Percentiles rank a stretch among this genome's conserved stretches.
Evolutionary conservation across 2,113 vertebrate species (phyloP).

Genomic region (Euleptes europaea): DNA sequence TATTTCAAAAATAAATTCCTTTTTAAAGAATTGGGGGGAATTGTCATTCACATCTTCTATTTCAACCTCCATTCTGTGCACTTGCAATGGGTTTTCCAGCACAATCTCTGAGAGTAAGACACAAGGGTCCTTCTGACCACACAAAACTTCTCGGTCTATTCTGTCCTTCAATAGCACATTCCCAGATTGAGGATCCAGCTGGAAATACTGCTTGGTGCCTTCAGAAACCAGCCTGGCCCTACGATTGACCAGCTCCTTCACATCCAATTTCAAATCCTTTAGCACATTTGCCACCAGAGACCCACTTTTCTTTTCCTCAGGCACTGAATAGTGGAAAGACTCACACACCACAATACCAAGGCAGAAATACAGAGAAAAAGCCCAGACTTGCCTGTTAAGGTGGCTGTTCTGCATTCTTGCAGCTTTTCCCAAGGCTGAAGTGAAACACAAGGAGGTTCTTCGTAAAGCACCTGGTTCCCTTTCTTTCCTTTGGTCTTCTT

Average conservation of each 20-base stretch:
- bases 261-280: constrained; percentile 74
- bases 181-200: constrained; percentile 73
- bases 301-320: constrained; percentile 74
- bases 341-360: constrained; percentile 23
- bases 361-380: constrained; percentile 34
- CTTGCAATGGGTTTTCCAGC: constrained; percentile 68
- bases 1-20: constrained; percentile 70
- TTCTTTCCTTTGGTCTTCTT: too few species aligned
- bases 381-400: constrained; percentile 55
- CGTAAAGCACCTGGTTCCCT: too few species aligned
- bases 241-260: constrained; percentile 70
- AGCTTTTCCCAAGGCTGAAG: too few species aligned
- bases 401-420: background rate
- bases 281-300: constrained; percentile 62
- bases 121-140: constrained; percentile 65
- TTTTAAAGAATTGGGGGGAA: constrained; percentile 18
- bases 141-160: constrained; percentile 81
- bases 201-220: constrained; percentile 68
- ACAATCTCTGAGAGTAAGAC: constrained; percentile 64
- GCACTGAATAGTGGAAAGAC: constrained; percentile 70
- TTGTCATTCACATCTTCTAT: constrained; percentile 70
- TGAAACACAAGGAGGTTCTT: too few species aligned
- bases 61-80: constrained; percentile 69
- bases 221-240: constrained; percentile 74
- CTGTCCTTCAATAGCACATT: constrained; percentile 73